Conservation (phyloP, 2,113 vertebrate genomes). For the Podarcis raffonei region DNA sequence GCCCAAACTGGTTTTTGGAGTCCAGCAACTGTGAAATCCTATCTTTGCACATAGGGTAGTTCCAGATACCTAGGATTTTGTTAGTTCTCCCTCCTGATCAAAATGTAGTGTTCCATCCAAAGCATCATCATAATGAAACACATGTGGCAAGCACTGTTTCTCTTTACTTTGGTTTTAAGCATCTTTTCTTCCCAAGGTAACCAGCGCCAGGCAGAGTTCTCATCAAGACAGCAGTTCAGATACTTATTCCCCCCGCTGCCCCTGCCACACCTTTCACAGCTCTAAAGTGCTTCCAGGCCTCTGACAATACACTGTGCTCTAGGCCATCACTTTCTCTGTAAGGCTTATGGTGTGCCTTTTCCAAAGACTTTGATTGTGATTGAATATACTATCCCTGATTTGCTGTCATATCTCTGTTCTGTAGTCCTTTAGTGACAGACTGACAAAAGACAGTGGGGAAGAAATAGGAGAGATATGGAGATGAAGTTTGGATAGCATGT, state of each 20-base stretch:
- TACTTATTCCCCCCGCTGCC: neutral
- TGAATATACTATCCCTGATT: neutral
- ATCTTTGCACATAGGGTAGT: neutral
- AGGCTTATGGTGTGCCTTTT: neutral
- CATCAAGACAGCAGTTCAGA: neutral
- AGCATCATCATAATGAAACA: neutral
- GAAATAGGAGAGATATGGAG: neutral
- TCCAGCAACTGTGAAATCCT: neutral
- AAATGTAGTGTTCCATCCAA: neutral
- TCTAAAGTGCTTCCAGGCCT: constrained; percentile 4
- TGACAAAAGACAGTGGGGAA: neutral
- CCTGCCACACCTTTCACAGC: neutral
- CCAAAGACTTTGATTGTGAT: constrained; percentile 16
- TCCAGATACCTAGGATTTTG: neutral
- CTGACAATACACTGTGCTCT: neutral
- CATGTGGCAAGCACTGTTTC: neutral
- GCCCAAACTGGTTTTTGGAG: neutral
- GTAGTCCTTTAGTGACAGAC: neutral
- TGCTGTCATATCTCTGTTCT: neutral
- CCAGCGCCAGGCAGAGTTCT: neutral
- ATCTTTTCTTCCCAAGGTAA: neutral
- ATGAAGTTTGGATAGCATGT: neutral
- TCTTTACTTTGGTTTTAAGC: neutral
- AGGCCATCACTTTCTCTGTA: neutral
- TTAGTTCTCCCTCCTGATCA: neutral